A percentile compares a stretch with the other conserved stretches of the same genome.
These are phyloP conservation scores for Phylloscopus trochilus DNA, from an alignment of 2,113 vertebrate species.

Conservation along the genomic window DNA sequence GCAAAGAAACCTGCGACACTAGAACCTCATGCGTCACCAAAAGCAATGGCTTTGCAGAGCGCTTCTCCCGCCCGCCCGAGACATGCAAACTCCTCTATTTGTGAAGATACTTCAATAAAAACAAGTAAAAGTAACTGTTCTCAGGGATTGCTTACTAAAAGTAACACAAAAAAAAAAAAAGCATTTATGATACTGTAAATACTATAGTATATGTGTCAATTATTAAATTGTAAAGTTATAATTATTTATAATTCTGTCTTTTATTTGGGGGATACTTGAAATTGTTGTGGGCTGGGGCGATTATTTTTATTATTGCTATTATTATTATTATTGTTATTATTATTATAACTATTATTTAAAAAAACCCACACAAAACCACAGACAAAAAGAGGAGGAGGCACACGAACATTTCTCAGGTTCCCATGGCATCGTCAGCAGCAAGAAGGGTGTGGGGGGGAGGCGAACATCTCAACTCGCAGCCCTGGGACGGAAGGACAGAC, in stretches of 20 bases:
- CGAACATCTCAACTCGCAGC: constrained; percentile 69
- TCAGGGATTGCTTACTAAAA: constrained; percentile 99
- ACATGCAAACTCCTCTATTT: constrained; percentile 63
- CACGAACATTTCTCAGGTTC: constrained; percentile 92
- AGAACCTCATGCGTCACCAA: constrained; percentile 71
- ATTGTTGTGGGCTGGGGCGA: constrained; percentile 83
- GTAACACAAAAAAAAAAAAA: constrained; percentile 87
- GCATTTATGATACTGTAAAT: constrained; percentile 99
- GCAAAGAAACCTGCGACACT: constrained; percentile 69
- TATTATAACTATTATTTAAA: constrained; percentile 72
- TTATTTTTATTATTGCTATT: constrained; percentile 70
- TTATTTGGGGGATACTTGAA: constrained; percentile 90
- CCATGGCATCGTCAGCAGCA: constrained; percentile 67
- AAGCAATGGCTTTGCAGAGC: constrained; percentile 67
- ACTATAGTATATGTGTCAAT: constrained; percentile 94
- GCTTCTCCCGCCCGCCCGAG: constrained; percentile 56
- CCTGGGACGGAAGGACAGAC: not conserved
- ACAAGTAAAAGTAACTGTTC: constrained; percentile 84
- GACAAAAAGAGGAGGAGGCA: constrained; percentile 71
- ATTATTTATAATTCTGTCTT: constrained; percentile 98
- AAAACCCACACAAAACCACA: constrained; percentile 35
- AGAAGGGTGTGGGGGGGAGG: constrained; percentile 51
- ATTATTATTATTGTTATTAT: constrained; percentile 57
- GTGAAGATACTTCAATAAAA: constrained; percentile 75
- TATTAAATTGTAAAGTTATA: constrained; percentile 99